Base-by-base conservation (phyloP, 2,888 invertebrate genomes). In the Furcula furcula region DNA sequence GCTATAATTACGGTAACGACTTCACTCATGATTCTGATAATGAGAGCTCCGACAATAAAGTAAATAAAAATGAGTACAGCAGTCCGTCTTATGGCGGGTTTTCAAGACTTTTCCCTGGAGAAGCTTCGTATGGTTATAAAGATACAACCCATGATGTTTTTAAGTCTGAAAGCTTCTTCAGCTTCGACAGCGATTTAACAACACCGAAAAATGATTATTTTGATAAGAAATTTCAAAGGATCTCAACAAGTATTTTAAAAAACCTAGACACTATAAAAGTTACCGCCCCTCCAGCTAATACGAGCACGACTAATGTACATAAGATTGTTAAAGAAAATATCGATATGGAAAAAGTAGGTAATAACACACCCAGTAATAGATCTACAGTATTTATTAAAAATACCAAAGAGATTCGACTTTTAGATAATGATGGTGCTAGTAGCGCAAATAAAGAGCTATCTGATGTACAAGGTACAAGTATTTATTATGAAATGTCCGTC, bases 191-290 rank as follows among this genome's bases (percentile, higher is more conserved):
- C 18, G 85, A 85, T 34, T 56, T 90, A 20, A 91, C 91, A 6
- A 91, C 91, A n/a, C 90, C 91, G 7, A 84, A 78, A 61, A 82
- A 88, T 31, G 80, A 84, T 34, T 81, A 79, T 45, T 91, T 91
- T 44, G 91, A 91, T 55, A 78, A 87, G 48, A 90, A 87, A 51
- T 89, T 75, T 55, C 73, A 85, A 45, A 76, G 88, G 58, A 82
- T 91, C 40, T 88, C 90, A 12, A 77, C 86, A 33, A 89, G 90
- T 58, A 89, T 91, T 42, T 81, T 81, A 41, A 88, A 89, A 55
- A 88, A 90, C 38, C 71, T 91, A 61, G 81, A 75, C 21, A 59
- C 71, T 36, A 73, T 76, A 21, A 76, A 78, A 65, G 45, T 65
- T 22, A 79, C 75, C 55, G 54, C 71, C 9, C 61, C 72, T 29